Conservation (phyloP, 1,140 invertebrate genomes). For the Drosophila setifemur region DNA sequence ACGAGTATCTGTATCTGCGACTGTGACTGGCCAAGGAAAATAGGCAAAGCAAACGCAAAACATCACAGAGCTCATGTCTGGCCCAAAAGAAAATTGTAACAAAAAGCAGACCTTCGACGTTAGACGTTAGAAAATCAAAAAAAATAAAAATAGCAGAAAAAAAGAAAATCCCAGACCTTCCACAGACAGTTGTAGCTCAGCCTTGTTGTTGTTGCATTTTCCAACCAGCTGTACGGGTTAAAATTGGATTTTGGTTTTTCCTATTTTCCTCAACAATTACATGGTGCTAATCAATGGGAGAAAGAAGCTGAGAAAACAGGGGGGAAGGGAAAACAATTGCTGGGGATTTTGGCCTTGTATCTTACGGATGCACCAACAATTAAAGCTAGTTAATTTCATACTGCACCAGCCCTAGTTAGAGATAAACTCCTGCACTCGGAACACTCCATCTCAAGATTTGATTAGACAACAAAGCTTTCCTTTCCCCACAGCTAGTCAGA, state of each 20-base stretch:
- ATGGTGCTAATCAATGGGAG: slow-evolving; percentile 54
- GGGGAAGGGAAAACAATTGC: slow-evolving; percentile 29
- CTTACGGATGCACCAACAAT: slow-evolving; percentile 4
- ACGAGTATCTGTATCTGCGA: not conserved
- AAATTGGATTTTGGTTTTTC: slow-evolving; percentile 40
- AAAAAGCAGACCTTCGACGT: slow-evolving; percentile 58
- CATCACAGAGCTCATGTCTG: slow-evolving; percentile 74
- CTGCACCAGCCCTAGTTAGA: no score
- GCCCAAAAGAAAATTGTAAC: slow-evolving; percentile 65
- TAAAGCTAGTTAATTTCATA: slow-evolving; percentile 27
- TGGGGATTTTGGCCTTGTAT: slow-evolving; percentile 5
- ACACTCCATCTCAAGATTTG: slow-evolving; percentile 31
- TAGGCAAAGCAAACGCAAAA: slow-evolving; percentile 59
- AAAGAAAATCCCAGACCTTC: slow-evolving; percentile 27
- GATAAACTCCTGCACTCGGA: not conserved
- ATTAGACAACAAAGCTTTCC: slow-evolving; percentile 22
- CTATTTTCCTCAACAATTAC: slow-evolving; percentile 29
- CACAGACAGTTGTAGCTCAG: slow-evolving; percentile 38
- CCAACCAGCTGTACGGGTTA: slow-evolving; percentile 10
- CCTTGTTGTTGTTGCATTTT: not conserved
- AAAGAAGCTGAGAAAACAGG: slow-evolving; percentile 17
- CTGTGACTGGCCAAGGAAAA: slow-evolving; percentile 44
- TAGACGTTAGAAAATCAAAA: slow-evolving; percentile 53
- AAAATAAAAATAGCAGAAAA: not conserved
- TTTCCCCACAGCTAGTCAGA: slow-evolving; percentile 28